Evolutionary conservation across 1,140 invertebrate species (phyloP).

Genomic region (Zophobas morio): DNA sequence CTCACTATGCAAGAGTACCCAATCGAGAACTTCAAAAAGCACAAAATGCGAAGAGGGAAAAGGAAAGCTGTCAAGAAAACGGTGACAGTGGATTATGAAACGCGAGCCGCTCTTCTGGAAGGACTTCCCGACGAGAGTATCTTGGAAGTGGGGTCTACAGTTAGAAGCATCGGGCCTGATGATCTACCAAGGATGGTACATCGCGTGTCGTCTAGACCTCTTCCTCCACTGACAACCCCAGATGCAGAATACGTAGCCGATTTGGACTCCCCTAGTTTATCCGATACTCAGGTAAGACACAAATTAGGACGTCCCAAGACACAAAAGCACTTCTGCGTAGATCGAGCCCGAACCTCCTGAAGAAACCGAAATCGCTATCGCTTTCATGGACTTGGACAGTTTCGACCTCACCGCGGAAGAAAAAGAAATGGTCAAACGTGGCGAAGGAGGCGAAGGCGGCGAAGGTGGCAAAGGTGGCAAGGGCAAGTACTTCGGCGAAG

Average conservation of each 20-base stretch:
- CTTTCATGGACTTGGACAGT: constrained; percentile 61
- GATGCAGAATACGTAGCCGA: constrained; percentile 60
- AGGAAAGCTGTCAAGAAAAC: constrained; percentile 61
- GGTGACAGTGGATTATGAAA: constrained; percentile 60
- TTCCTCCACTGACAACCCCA: constrained; percentile 57
- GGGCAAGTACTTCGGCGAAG: constrained; percentile 51
- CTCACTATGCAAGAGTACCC: constrained; percentile 63
- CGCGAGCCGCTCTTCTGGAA: constrained; percentile 56
- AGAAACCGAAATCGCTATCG: constrained; percentile 64
- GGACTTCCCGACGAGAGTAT: constrained; percentile 62
- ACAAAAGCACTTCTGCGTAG: constrained; percentile 54
- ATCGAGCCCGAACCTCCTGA: constrained; percentile 69
- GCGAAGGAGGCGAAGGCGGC: constrained; percentile 65
- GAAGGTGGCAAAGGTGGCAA: constrained; percentile 64
- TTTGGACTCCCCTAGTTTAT: constrained; percentile 64
- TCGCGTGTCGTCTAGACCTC: constrained; percentile 61
- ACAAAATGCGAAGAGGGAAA: constrained; percentile 60
- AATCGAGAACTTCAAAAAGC: constrained; percentile 59
- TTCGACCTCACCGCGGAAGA: constrained; percentile 69
- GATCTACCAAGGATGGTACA: constrained; percentile 68
- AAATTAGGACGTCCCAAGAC: too few species aligned
- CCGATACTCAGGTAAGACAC: constrained; percentile 62
- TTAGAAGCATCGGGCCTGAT: constrained; percentile 70
- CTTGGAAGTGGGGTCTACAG: constrained; percentile 67
- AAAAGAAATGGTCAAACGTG: constrained; percentile 64